Evolutionary conservation across 1,140 invertebrate species (phyloP), one percentile per base, ranked within the genome.

Genomic region (Zaprionus camerounensis): DNA sequence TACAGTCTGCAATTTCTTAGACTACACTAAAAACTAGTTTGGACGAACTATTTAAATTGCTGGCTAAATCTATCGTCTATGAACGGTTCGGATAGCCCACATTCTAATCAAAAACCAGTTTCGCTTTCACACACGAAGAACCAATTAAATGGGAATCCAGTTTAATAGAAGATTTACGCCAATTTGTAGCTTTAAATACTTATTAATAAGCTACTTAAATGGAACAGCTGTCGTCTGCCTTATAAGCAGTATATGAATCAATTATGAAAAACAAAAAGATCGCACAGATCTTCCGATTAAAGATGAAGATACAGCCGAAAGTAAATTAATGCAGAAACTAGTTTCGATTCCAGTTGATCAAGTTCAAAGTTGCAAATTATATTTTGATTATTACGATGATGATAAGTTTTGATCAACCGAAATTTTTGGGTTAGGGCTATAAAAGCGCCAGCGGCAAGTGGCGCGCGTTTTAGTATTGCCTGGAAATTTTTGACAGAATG

Each of bases 301-400:
- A 20, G 24, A 34, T 57, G 28, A n/a, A 41, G 56, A 62, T 69
- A 68, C 69, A 71, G 36, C 56, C 71, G 70, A 71, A 68, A 57
- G 70, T 57, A 38, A 65, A 49, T 55, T 65, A 65, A 49, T 55
- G 64, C 41, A 15, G 63, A 86, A 86, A 86, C 83, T 65, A 55
- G 83, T 86, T 86, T 86, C 46, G 24, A 61, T 58, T 53, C 53
- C 71, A 76, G 76, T 81, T 81, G 76, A 77, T 86, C 82, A 81
- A 86, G 82, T 81, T 87, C 83, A 82, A 71, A 57, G 68, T 80
- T 78, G 83, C 83, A 87, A 87, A 87, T 87, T 87, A 87, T 59
- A 69, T 65, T 65, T 74, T 75, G 55, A 74, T 73, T 65, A 68
- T 73, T 59, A 73, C 66, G 66, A 71, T 61, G 49, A 70, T 67